Evolutionary conservation across 2,113 vertebrate genomes (phyloP), one percentile per base, ranked within the genome.

Genomic region (Oreochromis niloticus): DNA sequence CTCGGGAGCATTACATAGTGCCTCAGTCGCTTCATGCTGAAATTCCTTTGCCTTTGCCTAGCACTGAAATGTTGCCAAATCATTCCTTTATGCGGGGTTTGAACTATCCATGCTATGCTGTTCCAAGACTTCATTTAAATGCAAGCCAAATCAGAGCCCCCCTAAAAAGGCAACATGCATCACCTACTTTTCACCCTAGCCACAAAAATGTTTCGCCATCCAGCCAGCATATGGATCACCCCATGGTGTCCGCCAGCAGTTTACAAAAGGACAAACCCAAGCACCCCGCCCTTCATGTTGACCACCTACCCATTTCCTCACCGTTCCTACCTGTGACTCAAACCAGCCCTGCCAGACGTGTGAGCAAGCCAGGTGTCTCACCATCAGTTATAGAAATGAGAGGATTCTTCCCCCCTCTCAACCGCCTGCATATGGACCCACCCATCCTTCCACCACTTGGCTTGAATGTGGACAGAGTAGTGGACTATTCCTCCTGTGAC

Each of bases 91-190:
- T 94, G 1, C 90, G 78, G 13, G 92, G 95, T 2, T 89, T 93
- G 0, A 96, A 97, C 14, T 92, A 92, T 0, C 90, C 91, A 0
- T 93, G 79, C 19, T 95, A 89, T 73, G 79, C 94, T 1, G 36
- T 92, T 55, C 97, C 95, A 61, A 95, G 95, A 17, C 82, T 95
- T 84, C 81, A 93, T 80, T 57, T 95, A 75, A 94, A 92, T 86
- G 4, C 85, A 66, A 89, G 81, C 27, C 95, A 92, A 17, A 50
- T 92, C 16, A 83, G 92, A 46, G 7, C 36, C 4, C 80, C 93
- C 11, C 54, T 82, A 16, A 93, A 94, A 63, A 89, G 81, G 75
- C 91, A 87, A 19, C 91, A 86, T n/a, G n/a, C 87, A 30, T 79
- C 91, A 1, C 85, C 85, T 6, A 34, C 68, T 32, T 83, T 90